phyloP scores from a whole-genome alignment of 2,797 vertebrate genomes.

The Lithobates pipiens region DNA sequence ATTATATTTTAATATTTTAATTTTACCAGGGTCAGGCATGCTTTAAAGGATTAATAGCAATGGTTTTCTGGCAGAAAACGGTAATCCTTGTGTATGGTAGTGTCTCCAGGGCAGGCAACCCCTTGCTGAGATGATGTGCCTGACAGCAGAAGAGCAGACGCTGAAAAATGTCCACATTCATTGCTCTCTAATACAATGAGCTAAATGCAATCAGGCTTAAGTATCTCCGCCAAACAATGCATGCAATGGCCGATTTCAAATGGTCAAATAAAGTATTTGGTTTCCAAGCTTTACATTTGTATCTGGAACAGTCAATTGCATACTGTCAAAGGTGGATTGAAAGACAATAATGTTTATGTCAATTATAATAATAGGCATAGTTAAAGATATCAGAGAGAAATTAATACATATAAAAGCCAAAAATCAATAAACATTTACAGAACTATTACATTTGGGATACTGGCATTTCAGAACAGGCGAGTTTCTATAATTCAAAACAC shows the following conservation, averaged over 20 bases:
- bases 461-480: too few relatives aligned
- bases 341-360: not conserved
- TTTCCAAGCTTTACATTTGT: constrained; percentile 28
- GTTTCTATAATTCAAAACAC: too few relatives aligned
- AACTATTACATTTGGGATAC: not conserved
- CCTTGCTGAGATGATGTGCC: constrained; percentile 45
- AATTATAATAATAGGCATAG: not conserved
- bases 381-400: not conserved
- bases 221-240: constrained; percentile 17
- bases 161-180: constrained; percentile 48
- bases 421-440: not conserved
- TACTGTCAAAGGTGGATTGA: not conserved
- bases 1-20: not conserved
- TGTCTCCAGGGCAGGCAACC: constrained; percentile 45
- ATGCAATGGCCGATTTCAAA: not conserved
- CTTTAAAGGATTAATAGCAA: constrained; percentile 9
- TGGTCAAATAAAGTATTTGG: constrained; percentile 32
- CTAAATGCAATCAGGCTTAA: constrained; percentile 36
- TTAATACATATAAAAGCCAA: not conserved
- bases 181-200: constrained; percentile 25
- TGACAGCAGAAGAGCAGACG: constrained; percentile 32
- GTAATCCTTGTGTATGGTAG: constrained; percentile 37
- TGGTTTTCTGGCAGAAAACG: constrained; percentile 32
- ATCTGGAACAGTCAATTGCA: constrained; percentile 5
- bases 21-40: constrained; percentile 14